Percentiles rank a stretch among this genome's conserved stretches.
These are phyloP conservation scores for Pica pica DNA, from an alignment of 2,113 vertebrate species.

Conservation along the genomic window DNA sequence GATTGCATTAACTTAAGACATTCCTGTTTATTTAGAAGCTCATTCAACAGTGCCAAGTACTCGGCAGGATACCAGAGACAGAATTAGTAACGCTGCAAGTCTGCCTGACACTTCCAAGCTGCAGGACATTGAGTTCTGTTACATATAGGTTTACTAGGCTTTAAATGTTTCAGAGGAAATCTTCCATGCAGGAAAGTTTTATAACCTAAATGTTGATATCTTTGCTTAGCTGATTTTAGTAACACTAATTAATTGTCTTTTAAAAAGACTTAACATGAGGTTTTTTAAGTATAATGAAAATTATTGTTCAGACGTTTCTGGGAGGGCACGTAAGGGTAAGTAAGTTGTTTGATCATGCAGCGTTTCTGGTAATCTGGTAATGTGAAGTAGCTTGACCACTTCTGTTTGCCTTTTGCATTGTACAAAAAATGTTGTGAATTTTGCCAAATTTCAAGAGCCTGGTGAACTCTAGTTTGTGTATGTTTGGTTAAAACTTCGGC, in stretches of 20 bases:
- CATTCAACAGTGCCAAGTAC: background rate
- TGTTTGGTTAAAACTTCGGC: background rate
- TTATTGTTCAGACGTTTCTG: background rate
- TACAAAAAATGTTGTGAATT: background rate
- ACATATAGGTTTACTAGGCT: background rate
- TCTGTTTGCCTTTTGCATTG: background rate
- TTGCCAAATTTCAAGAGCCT: background rate
- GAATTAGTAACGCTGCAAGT: background rate
- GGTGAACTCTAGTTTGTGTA: background rate
- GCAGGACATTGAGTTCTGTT: background rate
- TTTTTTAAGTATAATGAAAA: background rate
- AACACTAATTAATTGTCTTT: background rate
- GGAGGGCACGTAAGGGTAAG: background rate
- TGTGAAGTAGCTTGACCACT: background rate
- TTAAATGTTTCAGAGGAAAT: background rate
- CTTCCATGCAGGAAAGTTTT: background rate
- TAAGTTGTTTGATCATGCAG: background rate
- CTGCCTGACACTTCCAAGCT: background rate
- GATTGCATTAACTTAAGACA: background rate
- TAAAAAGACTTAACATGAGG: background rate
- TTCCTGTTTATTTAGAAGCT: background rate
- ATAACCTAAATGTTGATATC: background rate
- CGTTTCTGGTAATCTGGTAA: background rate
- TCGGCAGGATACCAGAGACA: background rate
- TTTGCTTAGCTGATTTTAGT: background rate